Evolutionary conservation across 2,888 invertebrate species (phyloP), one percentile per base, ranked within the genome.

Genomic region (Acleris sparsana): DNA sequence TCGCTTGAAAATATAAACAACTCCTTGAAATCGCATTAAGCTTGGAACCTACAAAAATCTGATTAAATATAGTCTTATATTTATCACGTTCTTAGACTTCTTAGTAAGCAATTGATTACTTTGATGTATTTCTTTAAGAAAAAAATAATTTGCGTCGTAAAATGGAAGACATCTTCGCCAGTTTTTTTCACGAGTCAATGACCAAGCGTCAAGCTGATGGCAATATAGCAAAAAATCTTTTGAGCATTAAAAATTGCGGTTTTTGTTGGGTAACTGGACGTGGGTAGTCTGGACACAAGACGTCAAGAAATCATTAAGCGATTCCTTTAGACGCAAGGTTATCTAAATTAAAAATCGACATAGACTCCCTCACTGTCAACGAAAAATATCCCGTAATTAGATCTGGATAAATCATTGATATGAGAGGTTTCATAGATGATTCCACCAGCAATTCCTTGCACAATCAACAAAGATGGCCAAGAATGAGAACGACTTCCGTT

Each of bases 1-100:
- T 84, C 86, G 85, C 78, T 70, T 72, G 70, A 68, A 64, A 68
- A 73, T 71, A 61, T 61, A 53, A 66, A 66, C 51, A 61, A 56
- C 44, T 53, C 18, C 44, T 53, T 44, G 52, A 53, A 48, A 53
- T 16, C 53, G 13, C 16, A 46, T 61, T 53, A 44, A 20, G 18
- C 9, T 5, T 7, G 39, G 39, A 2, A 17, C 33, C 20, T 48
- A 33, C 18, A 5, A 17, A 13, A n/a, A 46, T 22, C 22, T 11
- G 1, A 46, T 39, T 17, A 55, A 62, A 62, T 13, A 25, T 43
- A 17, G 16, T 16, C 43, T 56, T 49, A n/a, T 7, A 51, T n/a
- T 13, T 57, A 9, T 22, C 16, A 20, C 44, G 13, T 52, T 25
- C 18, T 53, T 64, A 55, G 51, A 22, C 5, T 52, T 25, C 18